Evolutionary conservation across 2,113 vertebrate species (phyloP).

Genomic region (Sander vitreus): DNA sequence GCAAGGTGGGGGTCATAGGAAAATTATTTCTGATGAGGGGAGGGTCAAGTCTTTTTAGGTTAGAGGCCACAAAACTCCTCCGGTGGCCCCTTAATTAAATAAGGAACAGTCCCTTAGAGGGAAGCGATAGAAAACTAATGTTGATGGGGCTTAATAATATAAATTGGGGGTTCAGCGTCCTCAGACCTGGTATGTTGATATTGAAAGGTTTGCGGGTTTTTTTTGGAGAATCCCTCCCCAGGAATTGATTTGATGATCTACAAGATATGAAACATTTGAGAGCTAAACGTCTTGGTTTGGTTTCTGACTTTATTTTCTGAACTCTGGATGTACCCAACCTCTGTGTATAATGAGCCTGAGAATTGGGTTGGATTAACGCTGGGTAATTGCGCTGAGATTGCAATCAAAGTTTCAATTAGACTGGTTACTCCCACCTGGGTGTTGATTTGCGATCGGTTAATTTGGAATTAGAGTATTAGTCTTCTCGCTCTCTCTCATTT

Average conservation of each 20-base stretch:
- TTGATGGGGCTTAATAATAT: background rate
- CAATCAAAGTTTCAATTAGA: slow-evolving; percentile 74
- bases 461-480: slow-evolving; percentile 58
- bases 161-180: background rate
- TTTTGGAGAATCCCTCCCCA: background rate
- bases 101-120: no score
- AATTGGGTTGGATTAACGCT: slow-evolving; percentile 64
- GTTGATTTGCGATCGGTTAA: slow-evolving; percentile 55
- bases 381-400: slow-evolving; percentile 63
- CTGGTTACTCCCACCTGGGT: slow-evolving; percentile 33
- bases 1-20: no score
- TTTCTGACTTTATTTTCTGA: slow-evolving; percentile 37
- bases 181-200: background rate
- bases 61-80: no score
- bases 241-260: background rate
- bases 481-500: background rate
- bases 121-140: background rate
- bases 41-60: no score
- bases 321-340: slow-evolving; percentile 45
- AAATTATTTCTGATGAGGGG: no score
- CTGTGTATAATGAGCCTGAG: slow-evolving; percentile 57
- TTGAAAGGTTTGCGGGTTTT: background rate
- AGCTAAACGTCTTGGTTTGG: slow-evolving; percentile 3
- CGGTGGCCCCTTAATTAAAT: no score
- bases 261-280: background rate